Percentiles rank a stretch among this genome's conserved stretches.
Evolutionary conservation across 2,797 vertebrate species (phyloP).

Genomic region (Hippopotamyrus pictus): DNA sequence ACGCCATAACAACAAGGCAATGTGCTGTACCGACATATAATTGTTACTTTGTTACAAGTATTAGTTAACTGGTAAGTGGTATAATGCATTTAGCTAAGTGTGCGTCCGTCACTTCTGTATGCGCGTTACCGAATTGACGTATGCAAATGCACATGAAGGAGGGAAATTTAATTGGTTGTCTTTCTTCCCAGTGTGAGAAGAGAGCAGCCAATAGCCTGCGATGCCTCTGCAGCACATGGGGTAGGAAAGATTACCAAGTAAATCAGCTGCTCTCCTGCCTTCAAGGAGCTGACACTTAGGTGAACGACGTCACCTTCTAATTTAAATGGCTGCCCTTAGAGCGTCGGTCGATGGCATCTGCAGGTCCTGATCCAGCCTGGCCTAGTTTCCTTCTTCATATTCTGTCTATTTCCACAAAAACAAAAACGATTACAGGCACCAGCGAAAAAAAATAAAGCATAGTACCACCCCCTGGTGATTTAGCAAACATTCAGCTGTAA

Average conservation of each 20-base stretch:
- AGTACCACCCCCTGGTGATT: not conserved
- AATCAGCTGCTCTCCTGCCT: not conserved
- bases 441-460: not conserved
- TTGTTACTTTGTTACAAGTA: not conserved
- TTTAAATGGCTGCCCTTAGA: not conserved
- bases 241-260: not conserved
- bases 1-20: not conserved
- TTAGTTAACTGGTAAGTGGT: not conserved
- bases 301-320: not conserved
- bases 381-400: not conserved
- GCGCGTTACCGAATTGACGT: not conserved
- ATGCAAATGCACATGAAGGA: not conserved
- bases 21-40: not conserved
- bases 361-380: not conserved
- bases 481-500: constrained; percentile 44
- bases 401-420: not conserved
- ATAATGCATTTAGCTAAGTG: not conserved
- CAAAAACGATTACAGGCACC: not conserved
- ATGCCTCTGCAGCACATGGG: not conserved
- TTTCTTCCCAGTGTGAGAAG: not conserved
- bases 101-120: not conserved
- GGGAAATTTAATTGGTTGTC: not conserved
- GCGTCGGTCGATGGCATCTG: not conserved
- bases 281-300: not conserved
- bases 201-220: not conserved